Percentiles rank a stretch among this genome's conserved stretches.
These are phyloP conservation scores for Polydesmus complanatus DNA, from an alignment of 2,888 invertebrate genomes.

Conservation along the genomic window DNA sequence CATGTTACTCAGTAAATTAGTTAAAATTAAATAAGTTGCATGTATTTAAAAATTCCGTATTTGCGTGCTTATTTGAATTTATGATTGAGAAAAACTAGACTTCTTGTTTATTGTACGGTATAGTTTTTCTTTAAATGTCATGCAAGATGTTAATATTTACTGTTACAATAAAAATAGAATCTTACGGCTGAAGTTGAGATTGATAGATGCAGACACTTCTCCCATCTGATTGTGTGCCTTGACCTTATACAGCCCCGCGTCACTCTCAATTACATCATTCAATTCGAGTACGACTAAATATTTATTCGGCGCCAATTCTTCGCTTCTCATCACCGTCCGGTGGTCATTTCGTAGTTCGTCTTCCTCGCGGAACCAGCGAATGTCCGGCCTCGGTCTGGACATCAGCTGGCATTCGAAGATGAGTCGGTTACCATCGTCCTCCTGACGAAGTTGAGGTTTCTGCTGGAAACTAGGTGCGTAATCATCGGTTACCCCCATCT, in stretches of 20 bases:
- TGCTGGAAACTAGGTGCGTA: slow-evolving; percentile 97
- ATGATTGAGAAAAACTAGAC: too few relatives aligned
- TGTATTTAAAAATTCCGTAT: too few relatives aligned
- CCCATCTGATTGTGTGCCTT: slow-evolving; percentile 94
- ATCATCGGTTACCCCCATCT: slow-evolving; percentile 81
- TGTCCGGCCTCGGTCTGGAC: slow-evolving; percentile 75
- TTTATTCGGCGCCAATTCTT: slow-evolving; percentile 69
- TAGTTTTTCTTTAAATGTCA: too few relatives aligned
- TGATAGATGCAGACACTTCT: slow-evolving; percentile 91
- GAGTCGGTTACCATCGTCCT: slow-evolving; percentile 87
- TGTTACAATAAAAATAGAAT: slow-evolving; percentile 32
- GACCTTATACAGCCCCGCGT: slow-evolving; percentile 92
- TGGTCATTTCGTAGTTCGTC: slow-evolving; percentile 66
- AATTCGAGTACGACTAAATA: slow-evolving; percentile 83
- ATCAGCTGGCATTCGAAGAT: slow-evolving; percentile 86
- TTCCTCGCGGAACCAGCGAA: slow-evolving; percentile 82
- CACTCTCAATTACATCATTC: slow-evolving; percentile 88
- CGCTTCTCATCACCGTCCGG: slow-evolving; percentile 76
- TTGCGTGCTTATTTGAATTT: too few relatives aligned
- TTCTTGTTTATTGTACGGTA: too few relatives aligned
- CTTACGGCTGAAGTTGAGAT: slow-evolving; percentile 96
- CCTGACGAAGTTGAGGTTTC: slow-evolving; percentile 91
- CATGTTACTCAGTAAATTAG: too few relatives aligned
- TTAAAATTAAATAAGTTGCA: too few relatives aligned
- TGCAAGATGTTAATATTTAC: too few relatives aligned